These are phyloP conservation scores for Hydropotes inermis DNA, from an alignment of 2,113 vertebrate genomes.

Conservation along the genomic window DNA sequence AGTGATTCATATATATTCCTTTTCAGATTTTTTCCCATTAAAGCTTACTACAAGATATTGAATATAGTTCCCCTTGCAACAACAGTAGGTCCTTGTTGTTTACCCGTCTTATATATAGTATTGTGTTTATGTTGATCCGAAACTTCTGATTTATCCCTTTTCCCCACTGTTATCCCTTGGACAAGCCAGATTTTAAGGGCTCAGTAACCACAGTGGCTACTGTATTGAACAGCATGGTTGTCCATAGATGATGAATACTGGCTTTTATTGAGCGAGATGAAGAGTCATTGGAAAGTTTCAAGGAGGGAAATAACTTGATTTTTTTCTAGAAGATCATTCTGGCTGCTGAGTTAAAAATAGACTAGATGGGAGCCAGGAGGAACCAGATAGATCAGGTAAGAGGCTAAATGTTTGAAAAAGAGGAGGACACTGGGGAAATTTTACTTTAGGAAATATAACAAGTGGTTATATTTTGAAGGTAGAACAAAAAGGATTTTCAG, in stretches of 20 bases:
- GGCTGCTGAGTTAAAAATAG: background rate
- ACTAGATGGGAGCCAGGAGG: background rate
- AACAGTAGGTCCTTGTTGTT: background rate
- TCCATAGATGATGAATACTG: background rate
- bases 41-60: background rate
- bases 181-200: background rate
- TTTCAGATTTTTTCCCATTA: background rate
- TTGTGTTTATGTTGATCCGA: background rate
- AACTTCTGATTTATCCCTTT: background rate
- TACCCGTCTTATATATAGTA: background rate
- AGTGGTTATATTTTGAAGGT: background rate
- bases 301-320: background rate
- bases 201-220: background rate
- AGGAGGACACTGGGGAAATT: background rate
- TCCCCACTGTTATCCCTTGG: background rate
- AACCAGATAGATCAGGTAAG: background rate
- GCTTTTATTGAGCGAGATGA: background rate
- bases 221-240: background rate
- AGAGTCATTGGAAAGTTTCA: background rate
- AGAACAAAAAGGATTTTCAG: background rate
- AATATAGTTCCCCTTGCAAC: background rate
- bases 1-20: background rate
- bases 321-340: background rate
- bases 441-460: background rate
- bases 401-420: background rate